These are phyloP conservation scores for Galeruca laticollis DNA, from an alignment of 2,888 invertebrate species.

Conservation along the genomic window DNA sequence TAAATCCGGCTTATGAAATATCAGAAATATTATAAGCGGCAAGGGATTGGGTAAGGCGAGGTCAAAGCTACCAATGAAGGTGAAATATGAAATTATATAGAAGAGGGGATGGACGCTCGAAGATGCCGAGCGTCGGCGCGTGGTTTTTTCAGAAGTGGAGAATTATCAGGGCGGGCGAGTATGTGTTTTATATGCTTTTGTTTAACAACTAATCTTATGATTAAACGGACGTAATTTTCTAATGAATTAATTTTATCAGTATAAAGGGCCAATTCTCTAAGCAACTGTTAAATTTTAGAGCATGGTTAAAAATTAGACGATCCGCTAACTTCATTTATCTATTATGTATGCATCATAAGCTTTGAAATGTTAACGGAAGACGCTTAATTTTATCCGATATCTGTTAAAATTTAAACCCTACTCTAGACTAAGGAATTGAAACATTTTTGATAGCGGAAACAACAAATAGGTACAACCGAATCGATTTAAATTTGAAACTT, in stretches of 20 bases:
- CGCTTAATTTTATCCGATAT: too few relatives aligned
- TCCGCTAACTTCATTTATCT: too few relatives aligned
- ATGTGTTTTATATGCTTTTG: neutral
- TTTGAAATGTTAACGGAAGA: too few relatives aligned
- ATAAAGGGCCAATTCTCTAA: too few relatives aligned
- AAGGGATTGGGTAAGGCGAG: constrained; percentile 50
- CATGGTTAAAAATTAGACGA: too few relatives aligned
- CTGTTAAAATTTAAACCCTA: too few relatives aligned
- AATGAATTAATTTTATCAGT: neutral
- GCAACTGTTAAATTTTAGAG: too few relatives aligned
- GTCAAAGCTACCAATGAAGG: constrained; percentile 51
- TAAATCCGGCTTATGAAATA: constrained; percentile 53
- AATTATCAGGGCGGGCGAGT: constrained; percentile 10
- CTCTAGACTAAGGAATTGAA: too few relatives aligned
- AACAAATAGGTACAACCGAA: too few relatives aligned
- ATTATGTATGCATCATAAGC: too few relatives aligned
- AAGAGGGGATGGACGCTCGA: constrained; percentile 54
- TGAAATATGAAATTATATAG: constrained; percentile 56
- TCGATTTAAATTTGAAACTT: too few relatives aligned
- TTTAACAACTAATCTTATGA: neutral
- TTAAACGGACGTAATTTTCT: neutral
- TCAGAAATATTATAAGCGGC: constrained; percentile 54
- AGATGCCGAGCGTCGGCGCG: constrained; percentile 58
- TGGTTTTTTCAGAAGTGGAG: constrained; percentile 22
- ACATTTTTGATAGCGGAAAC: too few relatives aligned